phyloP scores from a whole-genome alignment of 2,888 invertebrate genomes.

The Euclidia mi region DNA sequence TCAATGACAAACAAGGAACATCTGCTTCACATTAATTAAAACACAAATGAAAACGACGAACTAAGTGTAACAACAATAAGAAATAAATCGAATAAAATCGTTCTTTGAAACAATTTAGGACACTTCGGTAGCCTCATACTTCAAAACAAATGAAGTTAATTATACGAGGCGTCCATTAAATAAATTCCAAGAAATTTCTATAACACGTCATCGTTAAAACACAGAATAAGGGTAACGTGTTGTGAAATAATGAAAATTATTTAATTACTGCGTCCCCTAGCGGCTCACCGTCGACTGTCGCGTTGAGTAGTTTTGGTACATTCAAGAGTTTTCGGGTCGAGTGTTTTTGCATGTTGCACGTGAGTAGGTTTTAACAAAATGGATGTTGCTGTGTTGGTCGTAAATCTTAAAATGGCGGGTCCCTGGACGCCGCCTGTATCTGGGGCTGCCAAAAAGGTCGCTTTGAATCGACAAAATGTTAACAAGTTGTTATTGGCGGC shows the following conservation, averaged over 20 bases:
- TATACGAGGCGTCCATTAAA: slow-evolving; percentile 46
- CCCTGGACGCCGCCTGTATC: slow-evolving; percentile 65
- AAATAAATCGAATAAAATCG: slow-evolving; percentile 35
- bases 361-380: slow-evolving; percentile 78
- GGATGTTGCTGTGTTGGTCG: slow-evolving; percentile 70
- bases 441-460: slow-evolving; percentile 53
- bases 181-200: slow-evolving; percentile 44
- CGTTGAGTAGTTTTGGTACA: slow-evolving; percentile 71
- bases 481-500: slow-evolving; percentile 50
- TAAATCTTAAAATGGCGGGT: slow-evolving; percentile 79
- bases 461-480: slow-evolving; percentile 41
- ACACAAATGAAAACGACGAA: no score
- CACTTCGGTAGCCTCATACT: slow-evolving; percentile 29
- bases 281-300: slow-evolving; percentile 56
- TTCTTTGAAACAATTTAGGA: slow-evolving; percentile 42
- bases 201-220: slow-evolving; percentile 33
- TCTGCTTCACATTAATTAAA: no score
- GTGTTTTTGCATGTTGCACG: slow-evolving; percentile 82
- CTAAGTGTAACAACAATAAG: no score
- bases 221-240: slow-evolving; percentile 26
- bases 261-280: slow-evolving; percentile 65
- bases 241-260: slow-evolving; percentile 66
- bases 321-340: slow-evolving; percentile 75
- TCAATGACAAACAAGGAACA: no score
- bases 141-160: slow-evolving; percentile 52